Conservation (phyloP, 2,797 vertebrate species). For the Dicrostonyx torquatus region DNA sequence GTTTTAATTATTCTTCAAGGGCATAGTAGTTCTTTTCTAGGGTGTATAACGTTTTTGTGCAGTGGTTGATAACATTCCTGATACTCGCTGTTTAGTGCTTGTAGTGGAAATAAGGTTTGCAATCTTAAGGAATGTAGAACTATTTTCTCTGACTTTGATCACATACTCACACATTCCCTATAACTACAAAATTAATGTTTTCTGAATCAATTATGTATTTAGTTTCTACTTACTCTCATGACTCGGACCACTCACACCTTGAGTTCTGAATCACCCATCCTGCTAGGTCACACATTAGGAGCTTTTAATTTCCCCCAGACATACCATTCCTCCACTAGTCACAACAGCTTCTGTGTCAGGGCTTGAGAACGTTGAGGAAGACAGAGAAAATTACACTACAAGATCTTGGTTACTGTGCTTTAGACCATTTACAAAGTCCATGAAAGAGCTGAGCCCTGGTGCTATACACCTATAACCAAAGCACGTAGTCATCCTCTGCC, state of each 20-base stretch:
- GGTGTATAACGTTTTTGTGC: background rate
- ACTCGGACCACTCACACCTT: conserved; percentile 17
- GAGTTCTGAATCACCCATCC: conserved; percentile 1
- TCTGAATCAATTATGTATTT: conserved; percentile 1
- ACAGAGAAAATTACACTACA: conserved; percentile 18
- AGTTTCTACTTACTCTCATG: conserved; percentile 29
- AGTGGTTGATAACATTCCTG: conserved; percentile 31
- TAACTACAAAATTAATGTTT: conserved; percentile 42
- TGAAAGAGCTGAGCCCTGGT: background rate
- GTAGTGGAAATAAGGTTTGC: background rate
- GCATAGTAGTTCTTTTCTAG: conserved; percentile 7
- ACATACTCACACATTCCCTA: background rate
- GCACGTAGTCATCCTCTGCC: background rate
- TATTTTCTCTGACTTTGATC: conserved; percentile 47
- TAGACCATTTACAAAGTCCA: background rate
- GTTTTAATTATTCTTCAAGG: conserved; percentile 45
- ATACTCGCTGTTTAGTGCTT: background rate
- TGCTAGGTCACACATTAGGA: conserved; percentile 8
- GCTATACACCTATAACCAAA: background rate
- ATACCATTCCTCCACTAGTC: background rate
- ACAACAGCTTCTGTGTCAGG: background rate
- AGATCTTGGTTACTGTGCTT: background rate
- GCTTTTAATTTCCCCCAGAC: conserved; percentile 19
- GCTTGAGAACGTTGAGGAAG: conserved; percentile 27
- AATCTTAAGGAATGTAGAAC: background rate